Evolutionary conservation across 2,797 vertebrate species (phyloP).

Genomic region (Anguilla pacifica): DNA sequence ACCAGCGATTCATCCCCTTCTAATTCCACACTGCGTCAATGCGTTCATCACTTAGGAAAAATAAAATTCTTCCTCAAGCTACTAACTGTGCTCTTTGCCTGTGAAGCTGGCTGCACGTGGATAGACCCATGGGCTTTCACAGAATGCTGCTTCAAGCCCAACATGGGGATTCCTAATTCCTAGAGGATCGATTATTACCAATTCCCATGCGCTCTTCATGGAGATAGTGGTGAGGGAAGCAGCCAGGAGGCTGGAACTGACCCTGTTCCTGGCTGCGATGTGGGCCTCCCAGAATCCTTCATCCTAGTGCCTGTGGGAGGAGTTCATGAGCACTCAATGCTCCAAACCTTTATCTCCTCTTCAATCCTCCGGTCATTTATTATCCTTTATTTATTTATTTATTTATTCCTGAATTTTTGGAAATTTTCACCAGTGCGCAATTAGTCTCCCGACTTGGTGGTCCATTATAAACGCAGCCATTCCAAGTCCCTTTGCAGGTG

Average conservation of each 20-base stretch:
- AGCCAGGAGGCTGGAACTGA: not conserved
- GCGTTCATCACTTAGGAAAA: not conserved
- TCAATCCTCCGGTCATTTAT: slow-evolving; percentile 39
- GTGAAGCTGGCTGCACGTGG: not conserved
- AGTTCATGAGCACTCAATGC: not conserved
- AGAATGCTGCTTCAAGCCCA: not conserved
- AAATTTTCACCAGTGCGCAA: slow-evolving; percentile 40
- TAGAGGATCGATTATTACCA: not conserved
- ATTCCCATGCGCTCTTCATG: not conserved
- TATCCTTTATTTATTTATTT: not conserved
- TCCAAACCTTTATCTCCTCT: not conserved
- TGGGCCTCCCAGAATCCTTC: not conserved
- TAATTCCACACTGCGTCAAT: not conserved
- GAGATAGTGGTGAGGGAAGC: not conserved
- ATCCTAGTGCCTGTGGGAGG: not conserved
- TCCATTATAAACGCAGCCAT: slow-evolving; percentile 57
- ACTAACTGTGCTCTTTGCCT: not conserved
- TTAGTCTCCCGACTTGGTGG: slow-evolving; percentile 23
- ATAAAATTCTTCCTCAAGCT: not conserved
- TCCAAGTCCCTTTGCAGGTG: slow-evolving; percentile 24
- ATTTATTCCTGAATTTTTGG: not conserved
- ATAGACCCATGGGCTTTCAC: not conserved
- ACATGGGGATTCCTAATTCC: not conserved
- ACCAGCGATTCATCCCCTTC: not conserved
- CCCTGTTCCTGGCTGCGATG: not conserved